Evolutionary conservation across 2,888 invertebrate species (phyloP).

Genomic region (Parochlus steinenii): DNA sequence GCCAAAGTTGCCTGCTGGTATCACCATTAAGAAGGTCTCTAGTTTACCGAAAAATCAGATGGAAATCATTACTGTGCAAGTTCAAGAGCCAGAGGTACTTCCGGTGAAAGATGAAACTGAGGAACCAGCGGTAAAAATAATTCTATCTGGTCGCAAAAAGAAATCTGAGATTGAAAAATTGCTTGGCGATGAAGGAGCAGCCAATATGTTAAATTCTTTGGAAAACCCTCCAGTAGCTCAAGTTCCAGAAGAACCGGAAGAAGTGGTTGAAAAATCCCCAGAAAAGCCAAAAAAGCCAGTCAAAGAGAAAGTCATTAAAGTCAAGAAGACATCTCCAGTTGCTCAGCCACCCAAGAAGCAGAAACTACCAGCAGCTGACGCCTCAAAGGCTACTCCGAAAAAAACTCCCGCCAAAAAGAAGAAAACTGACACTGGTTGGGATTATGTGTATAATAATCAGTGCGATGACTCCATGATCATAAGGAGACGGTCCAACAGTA

Average conservation of each 20-base stretch:
- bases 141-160: conserved; percentile 29
- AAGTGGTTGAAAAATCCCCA: conserved; percentile 25
- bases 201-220: conserved; percentile 68
- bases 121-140: conserved; percentile 13
- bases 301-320: conserved; percentile 43
- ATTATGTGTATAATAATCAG: conserved; percentile 42
- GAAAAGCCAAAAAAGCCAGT: conserved; percentile 35
- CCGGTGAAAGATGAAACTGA: conserved; percentile 16
- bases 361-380: conserved; percentile 9
- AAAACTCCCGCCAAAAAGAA: conserved; percentile 18
- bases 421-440: conserved; percentile 32
- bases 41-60: conserved; percentile 18
- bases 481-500: conserved; percentile 67
- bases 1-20: conserved; percentile 8
- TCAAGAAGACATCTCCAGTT: conserved; percentile 31
- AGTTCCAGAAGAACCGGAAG: conserved; percentile 15
- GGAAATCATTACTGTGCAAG: conserved; percentile 18
- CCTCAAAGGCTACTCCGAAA: conserved; percentile 16
- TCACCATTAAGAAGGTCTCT: conserved; percentile 13
- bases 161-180: conserved; percentile 57
- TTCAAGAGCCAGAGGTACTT: conserved; percentile 14
- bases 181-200: conserved; percentile 71
- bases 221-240: conserved; percentile 28
- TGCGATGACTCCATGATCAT: conserved; percentile 69
- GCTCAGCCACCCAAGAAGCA: conserved; percentile 23